Conservation (phyloP, 2,113 vertebrate genomes). For the Thryonomys swinderianus region DNA sequence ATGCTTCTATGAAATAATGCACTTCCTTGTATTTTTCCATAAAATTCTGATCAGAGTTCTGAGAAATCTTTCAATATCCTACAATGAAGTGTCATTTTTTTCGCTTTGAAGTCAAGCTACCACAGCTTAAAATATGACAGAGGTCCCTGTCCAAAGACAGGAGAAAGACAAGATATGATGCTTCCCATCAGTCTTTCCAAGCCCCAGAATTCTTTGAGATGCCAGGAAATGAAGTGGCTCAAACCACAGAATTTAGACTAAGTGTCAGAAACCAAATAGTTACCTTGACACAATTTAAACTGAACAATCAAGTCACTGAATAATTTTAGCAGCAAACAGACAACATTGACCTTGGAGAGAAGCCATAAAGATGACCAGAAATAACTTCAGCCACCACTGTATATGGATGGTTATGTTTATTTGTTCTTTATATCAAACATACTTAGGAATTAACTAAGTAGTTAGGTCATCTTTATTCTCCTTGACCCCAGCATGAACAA, state of each 20-base stretch:
- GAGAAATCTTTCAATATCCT: neutral
- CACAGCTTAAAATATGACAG: neutral
- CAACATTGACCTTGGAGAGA: constrained; percentile 58
- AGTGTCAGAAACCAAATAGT: constrained; percentile 55
- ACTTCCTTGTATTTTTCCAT: neutral
- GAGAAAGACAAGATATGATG: neutral
- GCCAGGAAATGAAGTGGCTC: constrained; percentile 36
- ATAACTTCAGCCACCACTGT: constrained; percentile 64
- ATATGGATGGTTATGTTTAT: constrained; percentile 63
- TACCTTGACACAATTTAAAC: constrained; percentile 47
- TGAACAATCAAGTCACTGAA: neutral
- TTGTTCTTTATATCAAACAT: constrained; percentile 50
- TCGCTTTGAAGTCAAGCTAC: neutral
- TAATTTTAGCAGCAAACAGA: constrained; percentile 49
- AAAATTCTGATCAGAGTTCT: neutral
- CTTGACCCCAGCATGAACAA: constrained; percentile 6
- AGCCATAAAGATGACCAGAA: constrained; percentile 48
- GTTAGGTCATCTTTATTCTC: constrained; percentile 43
- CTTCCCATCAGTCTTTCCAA: neutral
- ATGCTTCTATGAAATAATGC: neutral
- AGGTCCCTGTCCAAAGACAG: neutral
- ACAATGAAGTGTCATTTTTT: neutral
- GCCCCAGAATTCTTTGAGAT: neutral
- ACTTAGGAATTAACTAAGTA: constrained; percentile 54
- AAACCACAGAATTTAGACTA: constrained; percentile 20